Base-by-base conservation (phyloP, 2,113 vertebrate species). In the Hepsetus odoe region DNA sequence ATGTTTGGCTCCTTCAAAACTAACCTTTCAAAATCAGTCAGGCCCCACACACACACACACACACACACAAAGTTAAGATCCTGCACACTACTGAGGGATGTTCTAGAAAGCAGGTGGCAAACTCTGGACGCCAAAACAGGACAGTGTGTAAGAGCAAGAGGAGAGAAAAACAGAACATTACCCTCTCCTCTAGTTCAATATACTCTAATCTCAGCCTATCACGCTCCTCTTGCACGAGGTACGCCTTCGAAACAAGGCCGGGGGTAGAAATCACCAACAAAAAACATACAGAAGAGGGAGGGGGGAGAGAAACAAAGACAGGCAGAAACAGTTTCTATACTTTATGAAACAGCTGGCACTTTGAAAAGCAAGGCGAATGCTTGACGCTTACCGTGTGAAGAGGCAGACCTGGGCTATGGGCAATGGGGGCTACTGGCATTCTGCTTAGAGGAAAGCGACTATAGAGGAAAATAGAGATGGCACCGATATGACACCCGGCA, bases 101-200 rank as follows among this genome's bases (percentile, higher is more conserved):
- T 86, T 86, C 80, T 82, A 83, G 89, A 86, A 90, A 91, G 90
- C 90, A 86, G 89, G 84, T 77, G 77, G 82, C 81, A 82, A 84
- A 84, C 81, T 84, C 83, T 82, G 88, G 86, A 89, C 82, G 74
- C 69, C 85, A 91, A 67, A 68, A 91, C 88, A 86, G 33, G 73
- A 89, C 82, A 77, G 59, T 86, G 77, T 79, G 70, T 81, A 42
- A 71, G 65, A 77, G 80, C 59, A 28, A 30, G 82, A 79, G 80
- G 64, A 84, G 80, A 84, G 62, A 86, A 85, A 85, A 89, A 84
- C 84, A 80, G 87, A 87, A 80, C 93, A 91, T 95, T 94, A 95
- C 94, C 94, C 94, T 94, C 91, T 95, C 94, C 85, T 95, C 94
- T 92, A 95, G 93, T 90, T 95, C 94, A 95, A 90, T 90, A 89